A percentile compares a stretch with the other conserved stretches of the same genome.
Conservation (phyloP, 2,113 vertebrate genomes). For the Pomatostomus ruficeps region DNA sequence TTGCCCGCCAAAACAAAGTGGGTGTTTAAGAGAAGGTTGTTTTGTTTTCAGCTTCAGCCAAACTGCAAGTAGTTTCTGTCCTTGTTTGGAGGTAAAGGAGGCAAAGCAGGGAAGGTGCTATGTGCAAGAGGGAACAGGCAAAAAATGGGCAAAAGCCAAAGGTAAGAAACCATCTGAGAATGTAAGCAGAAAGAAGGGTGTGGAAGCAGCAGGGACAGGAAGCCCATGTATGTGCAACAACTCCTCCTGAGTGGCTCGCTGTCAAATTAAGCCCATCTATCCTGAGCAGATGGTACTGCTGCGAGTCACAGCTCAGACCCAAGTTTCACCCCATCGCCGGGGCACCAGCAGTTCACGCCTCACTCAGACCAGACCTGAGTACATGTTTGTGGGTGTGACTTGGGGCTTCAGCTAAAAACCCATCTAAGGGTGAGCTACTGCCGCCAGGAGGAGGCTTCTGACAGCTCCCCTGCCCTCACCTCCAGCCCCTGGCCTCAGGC, state of each 20-base stretch:
- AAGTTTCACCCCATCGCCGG: rapidly evolving
- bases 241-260: rapidly evolving
- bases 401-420: neutral
- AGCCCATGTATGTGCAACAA: neutral
- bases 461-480: rapidly evolving
- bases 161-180: neutral
- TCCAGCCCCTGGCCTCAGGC: neutral
- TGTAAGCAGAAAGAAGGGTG: neutral
- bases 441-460: rapidly evolving
- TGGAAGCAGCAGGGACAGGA: neutral
- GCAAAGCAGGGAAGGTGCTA: neutral
- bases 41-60: neutral
- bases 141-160: neutral
- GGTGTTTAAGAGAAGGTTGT: neutral
- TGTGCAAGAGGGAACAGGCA: neutral
- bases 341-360: neutral
- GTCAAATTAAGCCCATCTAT: neutral
- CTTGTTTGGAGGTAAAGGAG: neutral
- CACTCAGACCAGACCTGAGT: neutral
- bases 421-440: neutral
- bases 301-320: neutral
- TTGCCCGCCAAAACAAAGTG: neutral
- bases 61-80: neutral
- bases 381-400: neutral
- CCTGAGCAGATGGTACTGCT: neutral